Evolutionary conservation across 2,888 invertebrate genomes (phyloP), one percentile per base, ranked within the genome.

Genomic region (Alentia gelatinosa): DNA sequence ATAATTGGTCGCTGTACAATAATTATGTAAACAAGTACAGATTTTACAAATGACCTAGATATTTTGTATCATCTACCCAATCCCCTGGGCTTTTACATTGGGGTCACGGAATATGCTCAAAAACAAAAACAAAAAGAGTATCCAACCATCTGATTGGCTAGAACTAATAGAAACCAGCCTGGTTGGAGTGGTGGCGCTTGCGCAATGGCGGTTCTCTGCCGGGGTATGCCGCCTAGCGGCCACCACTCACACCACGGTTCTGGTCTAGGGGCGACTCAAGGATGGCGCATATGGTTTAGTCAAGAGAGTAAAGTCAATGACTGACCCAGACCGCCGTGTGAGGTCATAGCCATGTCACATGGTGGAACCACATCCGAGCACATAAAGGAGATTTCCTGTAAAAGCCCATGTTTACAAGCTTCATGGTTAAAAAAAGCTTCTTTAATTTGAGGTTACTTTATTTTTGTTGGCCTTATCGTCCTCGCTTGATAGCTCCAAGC

Each of bases 341-440:
- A 42, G 33, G 40, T 84, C 84, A 7, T 9, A 47, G 86, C 50
- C 86, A 63, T 15, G 23, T 47, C 1, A 1, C 40, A 84, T 33
- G 40, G 63, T 56, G 63, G 37, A 26, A 63, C 35, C 23, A 63
- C 19, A 88, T 23, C 7, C n/a, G 47, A 86, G 47, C 47, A 47
- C 86, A n/a, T n/a, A 47, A 86, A 47, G 86, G 86, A 86, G 86
- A 86, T 86, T 86, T 86, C 86, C 86, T 3, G 89, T 89, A 89
- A 89, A 89, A 50, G 89, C 74, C 89, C 89, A 89, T 89, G 89
- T 89, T 89, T 89, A 40, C 56, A 56, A 88, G 91, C 91, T 91
- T 91, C 91, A 91, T 91, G 91, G 91, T 86, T 91, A 91, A 91
- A 91, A 91, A 91, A 91, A 91, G 91, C 91, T 90, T 74, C 63